These are phyloP conservation scores for Cephalopterus ornatus DNA, from an alignment of 2,113 vertebrate genomes.

Conservation along the genomic window DNA sequence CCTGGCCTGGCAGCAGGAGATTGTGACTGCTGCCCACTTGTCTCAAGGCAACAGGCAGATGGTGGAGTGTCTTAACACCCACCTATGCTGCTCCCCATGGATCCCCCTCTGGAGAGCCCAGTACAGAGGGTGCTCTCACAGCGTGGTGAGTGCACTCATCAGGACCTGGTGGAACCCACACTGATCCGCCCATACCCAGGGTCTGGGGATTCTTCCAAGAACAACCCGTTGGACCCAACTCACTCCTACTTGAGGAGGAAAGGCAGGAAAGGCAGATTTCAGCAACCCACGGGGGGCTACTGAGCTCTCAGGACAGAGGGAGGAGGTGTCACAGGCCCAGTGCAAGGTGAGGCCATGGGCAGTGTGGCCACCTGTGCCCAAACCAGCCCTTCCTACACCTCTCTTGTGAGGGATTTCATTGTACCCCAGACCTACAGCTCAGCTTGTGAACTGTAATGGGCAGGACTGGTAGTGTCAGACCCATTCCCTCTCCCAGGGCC, in stretches of 20 bases:
- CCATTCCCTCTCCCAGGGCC: not conserved
- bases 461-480: not conserved
- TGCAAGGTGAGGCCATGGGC: not conserved
- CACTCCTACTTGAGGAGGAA: not conserved
- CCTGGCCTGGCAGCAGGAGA: not conserved
- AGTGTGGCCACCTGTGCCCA: not conserved
- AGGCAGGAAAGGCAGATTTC: not conserved
- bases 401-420: not conserved
- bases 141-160: no score
- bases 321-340: not conserved
- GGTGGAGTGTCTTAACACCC: not conserved
- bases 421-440: not conserved
- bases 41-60: not conserved
- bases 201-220: not conserved
- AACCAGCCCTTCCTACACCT: not conserved
- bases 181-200: rapidly evolving
- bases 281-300: rapidly evolving
- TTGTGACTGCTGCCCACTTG: not conserved
- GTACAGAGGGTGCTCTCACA: not conserved
- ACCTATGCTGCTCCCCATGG: not conserved
- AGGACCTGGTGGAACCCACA: not conserved
- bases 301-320: not conserved
- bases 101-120: not conserved
- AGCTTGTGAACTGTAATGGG: rapidly evolving
- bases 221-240: no score